Evolutionary conservation across 2,888 invertebrate species (phyloP), one percentile per base, ranked within the genome.

Genomic region (Electrophaes corylata): DNA sequence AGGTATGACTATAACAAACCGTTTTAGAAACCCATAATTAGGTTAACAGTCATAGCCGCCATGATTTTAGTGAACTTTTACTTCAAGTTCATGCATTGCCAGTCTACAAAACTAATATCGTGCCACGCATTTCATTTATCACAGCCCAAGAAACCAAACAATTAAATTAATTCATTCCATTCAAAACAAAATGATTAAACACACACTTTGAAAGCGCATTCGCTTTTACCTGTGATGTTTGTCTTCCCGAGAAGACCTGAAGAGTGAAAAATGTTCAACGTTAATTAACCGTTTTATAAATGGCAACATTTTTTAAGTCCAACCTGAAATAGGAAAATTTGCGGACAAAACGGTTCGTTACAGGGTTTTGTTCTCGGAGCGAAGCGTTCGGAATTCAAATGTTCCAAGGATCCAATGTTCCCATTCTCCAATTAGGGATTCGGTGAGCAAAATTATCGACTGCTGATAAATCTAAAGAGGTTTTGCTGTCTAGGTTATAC

Each of bases 181-280:
- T 49, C 49, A 35, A 56, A 50, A 70, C 76, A 76, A 80, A 77
- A 59, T 66, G 49, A 54, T 60, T 62, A 64, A 75, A 78, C 72
- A 85, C 83, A 88, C 81, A 87, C 79, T 70, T 71, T 60, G 11
- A 54, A 23, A 43, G 43, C 23, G 53, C 54, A 76, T 76, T 79
- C 71, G 72, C 69, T 33, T 84, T 55, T 92, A 92, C 92, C 92
- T 92, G 92, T 91, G 82, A 92, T 89, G 88, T 91, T 92, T 82
- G 92, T 92, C 92, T 92, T 92, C 88, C 92, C 92, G 91, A 92
- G 92, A 92, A 92, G 92, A 92, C 92, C 92, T 92, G 92, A 88
- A 91, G 91, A 87, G 87, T 91, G 90, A 91, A 91, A 91, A 91
- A 91, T 86, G 77, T 87, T 88, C 88, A 90, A 87, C 86, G 88